A percentile compares a stretch with the other conserved stretches of the same genome.
phyloP scores from a whole-genome alignment of 2,797 vertebrate genomes.

The Spondyliosoma cantharus region DNA sequence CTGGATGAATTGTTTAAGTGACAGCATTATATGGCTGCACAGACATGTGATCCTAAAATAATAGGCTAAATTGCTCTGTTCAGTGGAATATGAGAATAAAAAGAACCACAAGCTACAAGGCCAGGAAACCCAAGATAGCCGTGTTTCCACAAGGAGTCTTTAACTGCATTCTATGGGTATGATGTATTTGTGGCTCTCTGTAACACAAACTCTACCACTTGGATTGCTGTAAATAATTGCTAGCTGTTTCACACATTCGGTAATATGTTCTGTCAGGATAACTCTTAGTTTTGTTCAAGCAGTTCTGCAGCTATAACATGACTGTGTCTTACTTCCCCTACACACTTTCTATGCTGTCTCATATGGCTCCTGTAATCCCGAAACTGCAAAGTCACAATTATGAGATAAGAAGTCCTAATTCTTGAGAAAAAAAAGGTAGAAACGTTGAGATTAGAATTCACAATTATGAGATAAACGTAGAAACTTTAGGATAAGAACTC shows the following conservation, averaged over 20 bases:
- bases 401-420: too few species aligned
- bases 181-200: constrained; percentile 59
- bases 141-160: constrained; percentile 68
- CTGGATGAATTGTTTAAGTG: constrained; percentile 61
- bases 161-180: constrained; percentile 66
- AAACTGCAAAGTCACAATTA: not conserved
- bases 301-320: constrained; percentile 9
- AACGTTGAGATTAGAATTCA: too few species aligned
- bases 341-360: not conserved
- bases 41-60: constrained; percentile 70
- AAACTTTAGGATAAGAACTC: too few species aligned
- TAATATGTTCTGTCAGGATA: constrained; percentile 6
- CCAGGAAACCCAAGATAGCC: constrained; percentile 65
- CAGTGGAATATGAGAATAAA: constrained; percentile 71
- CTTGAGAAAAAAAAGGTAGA: too few species aligned
- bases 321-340: not conserved
- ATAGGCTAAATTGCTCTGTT: constrained; percentile 61
- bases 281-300: constrained; percentile 6
- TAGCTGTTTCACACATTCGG: constrained; percentile 32
- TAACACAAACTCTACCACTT: constrained; percentile 31
- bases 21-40: constrained; percentile 43
- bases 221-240: constrained; percentile 15
- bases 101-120: constrained; percentile 65
- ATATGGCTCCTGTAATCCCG: not conserved
- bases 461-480: too few species aligned